A percentile compares a stretch with the other conserved stretches of the same genome.
Conservation (phyloP, 1,140 invertebrate genomes). For the Parasteatoda tepidariorum region DNA sequence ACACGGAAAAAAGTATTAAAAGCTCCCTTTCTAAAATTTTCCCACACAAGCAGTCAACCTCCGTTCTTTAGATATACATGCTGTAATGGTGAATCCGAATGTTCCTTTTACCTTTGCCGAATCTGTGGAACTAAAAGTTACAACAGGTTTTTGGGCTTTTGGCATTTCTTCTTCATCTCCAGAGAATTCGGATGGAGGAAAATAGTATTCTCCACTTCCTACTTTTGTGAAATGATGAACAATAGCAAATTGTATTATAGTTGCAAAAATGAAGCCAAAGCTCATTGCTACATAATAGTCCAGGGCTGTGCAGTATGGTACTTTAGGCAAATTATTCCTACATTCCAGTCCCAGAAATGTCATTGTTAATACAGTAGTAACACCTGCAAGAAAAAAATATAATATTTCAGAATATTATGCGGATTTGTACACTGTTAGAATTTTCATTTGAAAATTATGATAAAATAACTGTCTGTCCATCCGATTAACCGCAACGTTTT, state of each 20-base stretch:
- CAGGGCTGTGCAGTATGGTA: slow-evolving; percentile 86
- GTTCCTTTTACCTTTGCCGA: slow-evolving; percentile 22
- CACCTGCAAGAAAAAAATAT: slow-evolving; percentile 73
- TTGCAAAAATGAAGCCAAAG: slow-evolving; percentile 88
- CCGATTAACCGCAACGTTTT: too few species aligned
- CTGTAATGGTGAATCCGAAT: too few species aligned
- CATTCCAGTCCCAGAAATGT: slow-evolving; percentile 88
- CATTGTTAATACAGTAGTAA: slow-evolving; percentile 89
- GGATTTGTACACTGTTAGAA: too few species aligned
- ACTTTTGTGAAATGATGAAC: slow-evolving; percentile 92
- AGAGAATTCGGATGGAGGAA: slow-evolving; percentile 65
- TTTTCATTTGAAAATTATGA: too few species aligned
- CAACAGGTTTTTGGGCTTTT: not conserved
- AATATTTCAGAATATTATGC: too few species aligned
- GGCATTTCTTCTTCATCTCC: slow-evolving; percentile 29
- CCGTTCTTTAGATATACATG: too few species aligned
- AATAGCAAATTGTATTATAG: slow-evolving; percentile 86
- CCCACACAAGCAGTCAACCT: too few species aligned
- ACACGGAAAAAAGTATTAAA: too few species aligned
- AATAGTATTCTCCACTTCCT: slow-evolving; percentile 86
- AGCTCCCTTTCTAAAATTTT: too few species aligned
- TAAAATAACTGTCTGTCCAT: too few species aligned
- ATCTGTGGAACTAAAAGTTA: slow-evolving; percentile 22
- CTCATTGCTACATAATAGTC: slow-evolving; percentile 89
- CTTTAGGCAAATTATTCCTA: slow-evolving; percentile 86